Conservation (phyloP, 2,888 invertebrate genomes). For the Metacarcinus magister region DNA sequence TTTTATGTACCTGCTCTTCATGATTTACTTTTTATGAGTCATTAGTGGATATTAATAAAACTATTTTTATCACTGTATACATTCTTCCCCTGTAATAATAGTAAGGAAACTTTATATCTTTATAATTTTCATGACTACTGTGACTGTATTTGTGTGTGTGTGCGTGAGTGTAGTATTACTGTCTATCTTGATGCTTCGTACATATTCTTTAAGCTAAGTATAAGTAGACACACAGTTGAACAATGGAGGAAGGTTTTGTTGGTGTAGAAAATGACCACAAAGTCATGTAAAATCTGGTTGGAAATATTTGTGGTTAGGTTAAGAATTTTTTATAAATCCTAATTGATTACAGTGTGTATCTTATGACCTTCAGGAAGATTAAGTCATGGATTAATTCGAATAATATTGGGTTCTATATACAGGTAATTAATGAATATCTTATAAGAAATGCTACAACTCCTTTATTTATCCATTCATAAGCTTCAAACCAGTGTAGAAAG, state of each 20-base stretch:
- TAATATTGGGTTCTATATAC: background rate
- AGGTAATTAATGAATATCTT: background rate
- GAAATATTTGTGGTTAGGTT: background rate
- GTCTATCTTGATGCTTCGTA: background rate
- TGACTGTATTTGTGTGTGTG: background rate
- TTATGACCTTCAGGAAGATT: background rate
- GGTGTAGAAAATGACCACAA: background rate
- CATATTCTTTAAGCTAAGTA: background rate
- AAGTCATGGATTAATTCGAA: background rate
- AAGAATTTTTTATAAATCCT: background rate
- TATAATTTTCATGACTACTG: background rate
- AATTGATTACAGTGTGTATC: background rate
- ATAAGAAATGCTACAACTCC: background rate
- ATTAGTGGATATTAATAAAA: slow-evolving; percentile 59
- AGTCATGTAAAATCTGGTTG: background rate
- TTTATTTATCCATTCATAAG: background rate
- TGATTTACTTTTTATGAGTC: slow-evolving; percentile 43
- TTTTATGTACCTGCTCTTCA: slow-evolving; percentile 59
- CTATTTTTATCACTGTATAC: slow-evolving; percentile 60
- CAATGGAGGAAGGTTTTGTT: background rate
- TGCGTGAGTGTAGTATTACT: background rate
- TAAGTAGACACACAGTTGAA: background rate
- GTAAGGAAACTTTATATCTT: background rate
- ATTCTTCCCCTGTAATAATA: background rate
- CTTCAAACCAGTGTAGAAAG: background rate